Evolutionary conservation across 2,888 invertebrate genomes (phyloP).

Genomic region (Drosophila pseudotalamancana): DNA sequence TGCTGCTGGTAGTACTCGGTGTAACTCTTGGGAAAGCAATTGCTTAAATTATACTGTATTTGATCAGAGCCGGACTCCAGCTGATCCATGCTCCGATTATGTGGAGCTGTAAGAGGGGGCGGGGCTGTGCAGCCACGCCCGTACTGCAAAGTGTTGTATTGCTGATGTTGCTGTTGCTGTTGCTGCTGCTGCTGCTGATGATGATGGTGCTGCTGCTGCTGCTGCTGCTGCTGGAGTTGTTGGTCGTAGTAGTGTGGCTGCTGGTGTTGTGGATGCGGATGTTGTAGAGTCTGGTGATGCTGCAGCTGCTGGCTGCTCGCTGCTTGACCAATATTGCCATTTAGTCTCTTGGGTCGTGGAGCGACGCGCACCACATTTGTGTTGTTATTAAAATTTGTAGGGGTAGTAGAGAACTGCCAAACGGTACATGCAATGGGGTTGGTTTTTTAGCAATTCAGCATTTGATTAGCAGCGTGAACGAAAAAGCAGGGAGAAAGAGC

Average conservation of each 20-base stretch:
- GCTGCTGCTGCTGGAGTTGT: conserved; percentile 81
- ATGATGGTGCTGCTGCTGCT: conserved; percentile 49
- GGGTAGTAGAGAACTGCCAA: conserved; percentile 83
- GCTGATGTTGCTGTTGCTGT: conserved; percentile 84
- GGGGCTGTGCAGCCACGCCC: conserved; percentile 62
- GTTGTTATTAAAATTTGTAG: conserved; percentile 87
- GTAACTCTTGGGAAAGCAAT: conserved; percentile 83
- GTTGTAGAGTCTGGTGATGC: conserved; percentile 83
- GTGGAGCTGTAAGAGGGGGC: conserved; percentile 45
- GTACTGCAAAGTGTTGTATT: conserved; percentile 83
- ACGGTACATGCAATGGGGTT: conserved; percentile 29
- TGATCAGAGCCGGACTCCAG: conserved; percentile 61
- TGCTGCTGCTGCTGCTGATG: conserved; percentile 61
- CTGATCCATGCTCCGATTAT: conserved; percentile 55
- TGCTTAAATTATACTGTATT: conserved; percentile 82
- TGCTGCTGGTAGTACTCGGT: conserved; percentile 83
- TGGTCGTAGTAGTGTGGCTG: conserved; percentile 66
- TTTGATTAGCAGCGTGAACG: conserved; percentile 26
- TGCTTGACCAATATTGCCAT: conserved; percentile 82
- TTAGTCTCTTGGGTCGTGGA: conserved; percentile 84
- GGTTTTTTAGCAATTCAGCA: conserved; percentile 8
- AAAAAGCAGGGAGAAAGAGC: conserved; percentile 11
- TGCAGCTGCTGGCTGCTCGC: conserved; percentile 83
- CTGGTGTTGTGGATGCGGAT: conserved; percentile 78
- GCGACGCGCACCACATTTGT: conserved; percentile 85